A percentile compares a stretch with the other conserved stretches of the same genome.
Evolutionary conservation across 2,888 invertebrate species (phyloP).

Genomic region (Agrenia bidenticulata): DNA sequence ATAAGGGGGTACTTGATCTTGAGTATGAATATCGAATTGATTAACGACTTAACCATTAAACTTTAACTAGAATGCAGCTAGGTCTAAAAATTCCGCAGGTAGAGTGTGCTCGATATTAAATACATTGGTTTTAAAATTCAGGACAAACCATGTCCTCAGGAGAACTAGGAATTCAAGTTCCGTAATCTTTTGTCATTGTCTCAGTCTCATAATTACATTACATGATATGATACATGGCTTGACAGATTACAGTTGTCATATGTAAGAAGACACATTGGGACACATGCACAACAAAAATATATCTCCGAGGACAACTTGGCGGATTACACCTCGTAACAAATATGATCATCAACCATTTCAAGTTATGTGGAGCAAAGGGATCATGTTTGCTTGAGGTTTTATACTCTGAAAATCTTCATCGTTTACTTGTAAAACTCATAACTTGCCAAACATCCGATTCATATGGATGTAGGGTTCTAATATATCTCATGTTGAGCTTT

Average conservation of each 20-base stretch:
- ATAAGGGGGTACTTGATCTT: too few relatives aligned
- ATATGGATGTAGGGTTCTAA: too few relatives aligned
- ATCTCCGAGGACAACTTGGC: not conserved
- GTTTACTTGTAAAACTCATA: too few relatives aligned
- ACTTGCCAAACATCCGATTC: too few relatives aligned
- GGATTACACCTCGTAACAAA: not conserved
- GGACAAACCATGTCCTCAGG: not conserved
- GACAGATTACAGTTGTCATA: conserved; percentile 8
- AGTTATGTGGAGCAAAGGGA: conserved; percentile 14
- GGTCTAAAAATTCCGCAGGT: too few relatives aligned
- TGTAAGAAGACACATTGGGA: not conserved
- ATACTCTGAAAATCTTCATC: conserved; percentile 7
- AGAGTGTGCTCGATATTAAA: too few relatives aligned
- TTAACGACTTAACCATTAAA: too few relatives aligned
- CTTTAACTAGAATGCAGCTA: too few relatives aligned
- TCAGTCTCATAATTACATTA: conserved; percentile 8
- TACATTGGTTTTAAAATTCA: too few relatives aligned
- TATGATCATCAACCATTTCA: conserved; percentile 1
- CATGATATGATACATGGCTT: conserved; percentile 2
- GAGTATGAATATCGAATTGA: too few relatives aligned
- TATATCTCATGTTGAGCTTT: too few relatives aligned
- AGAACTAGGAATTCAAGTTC: not conserved
- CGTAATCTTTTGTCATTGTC: conserved; percentile 6
- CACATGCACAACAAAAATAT: not conserved
- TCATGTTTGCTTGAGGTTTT: conserved; percentile 25